Base-by-base conservation (phyloP, 2,113 vertebrate genomes). In the Nanorana parkeri region DNA sequence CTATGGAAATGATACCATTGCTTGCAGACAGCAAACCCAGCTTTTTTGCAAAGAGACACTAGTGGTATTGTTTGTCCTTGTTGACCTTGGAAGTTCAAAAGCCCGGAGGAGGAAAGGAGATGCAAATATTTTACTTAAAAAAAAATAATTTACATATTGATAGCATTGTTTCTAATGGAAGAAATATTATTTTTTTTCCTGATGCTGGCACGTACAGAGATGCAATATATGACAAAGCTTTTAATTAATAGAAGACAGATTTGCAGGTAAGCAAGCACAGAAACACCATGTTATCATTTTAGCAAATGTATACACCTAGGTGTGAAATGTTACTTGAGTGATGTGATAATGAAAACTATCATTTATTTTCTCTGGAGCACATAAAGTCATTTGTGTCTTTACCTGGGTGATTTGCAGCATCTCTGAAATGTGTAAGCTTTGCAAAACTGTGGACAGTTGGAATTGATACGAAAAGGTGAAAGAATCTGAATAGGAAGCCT, bases 51-150 rank as follows among this genome's bases (percentile, higher is more conserved):
- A 95, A 96, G 95, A 96, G 95, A 94, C 91, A 95, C 96, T 96
- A 95, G 94, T 97, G 96, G 96, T 96, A 96, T 95, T 94, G 94
- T 97, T 97, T 95, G 96, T 97, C 96, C 96, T 96, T 92, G 94
- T 97, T 99, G 96, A 99, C 97, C 97, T 99, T 96, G 95, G 94
- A 94, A 94, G 95, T 95, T 94, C 94, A 96, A 96, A 96, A 94
- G 94, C 91, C 92, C 92, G 92, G 89, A 94, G 93, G 92, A 95
- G 94, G 93, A 95, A 92, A 95, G 93, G 93, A 95, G 93, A 93
- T 94, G 92, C 93, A 95, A 95, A 95, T 93, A 94, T 94, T 95
- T 94, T 94, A 93, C 91, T 94, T 93, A 54, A 94, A 93, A 94
- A 32, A 93, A 94, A 92, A 24, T 90, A 92, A 94, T 94, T 93